Evolutionary conservation across 2,797 vertebrate species (phyloP), one percentile per base, ranked within the genome.

Genomic region (Adrianichthys oophorus): DNA sequence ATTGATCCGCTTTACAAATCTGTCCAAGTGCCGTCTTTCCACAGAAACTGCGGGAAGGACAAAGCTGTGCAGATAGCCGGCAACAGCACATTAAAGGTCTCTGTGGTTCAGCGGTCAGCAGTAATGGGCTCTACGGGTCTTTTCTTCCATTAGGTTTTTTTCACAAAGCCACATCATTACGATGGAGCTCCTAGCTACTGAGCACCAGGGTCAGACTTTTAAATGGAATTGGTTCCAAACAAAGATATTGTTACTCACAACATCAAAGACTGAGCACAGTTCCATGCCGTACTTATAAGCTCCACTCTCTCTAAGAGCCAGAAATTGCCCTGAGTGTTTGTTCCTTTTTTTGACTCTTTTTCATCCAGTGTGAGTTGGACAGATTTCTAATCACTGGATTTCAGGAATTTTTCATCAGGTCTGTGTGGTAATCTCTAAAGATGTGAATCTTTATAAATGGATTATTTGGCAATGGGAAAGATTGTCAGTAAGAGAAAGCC

Each of bases 1-100:
- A 85, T 85, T 12, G 77, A 87, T 82, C 70, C 61, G 59, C 62
- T 79, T 79, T 69, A 72, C 54, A 80, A 82, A 79, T 72, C 60
- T 48, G 49, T 72, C 60, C 52, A 47, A 60, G 43, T 19, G 45
- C 76, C 54, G 55, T 82, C 70, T 61, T 68, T 65, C 41, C 56
- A 59, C 37, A 67, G 59, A 78, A 84, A 84, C 37, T 76, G 83
- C 79, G 76, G 48, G 71, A 62, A 53, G 37, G 72, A 81, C 75
- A 74, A 77, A 84, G 79, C 64, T 56, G 59, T 59, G 56, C 43
- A 61, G 78, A 78, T 62, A 63, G 68, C 70, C 41, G 76, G 68
- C 32, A 48, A 73, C 78, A 75, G 81, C 72, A 77, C 56, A 82
- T 84, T 76, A 72, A 67, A 79, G 76, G 80, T 79, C 78, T 81